Conservation (phyloP, 1,140 invertebrate species). For the Oryzaephilus surinamensis region DNA sequence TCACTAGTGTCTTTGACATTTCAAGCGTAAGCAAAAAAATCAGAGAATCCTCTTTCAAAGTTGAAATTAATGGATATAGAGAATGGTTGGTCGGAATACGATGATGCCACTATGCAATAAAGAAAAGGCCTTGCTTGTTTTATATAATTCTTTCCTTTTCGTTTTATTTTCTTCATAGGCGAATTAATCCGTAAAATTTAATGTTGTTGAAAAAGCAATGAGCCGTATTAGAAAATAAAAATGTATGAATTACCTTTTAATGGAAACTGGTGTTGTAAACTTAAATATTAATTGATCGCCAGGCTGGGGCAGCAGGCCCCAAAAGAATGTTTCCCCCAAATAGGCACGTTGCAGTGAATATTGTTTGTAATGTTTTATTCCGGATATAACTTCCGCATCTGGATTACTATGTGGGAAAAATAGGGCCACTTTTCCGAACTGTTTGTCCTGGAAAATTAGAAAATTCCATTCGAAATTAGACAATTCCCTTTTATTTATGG, state of each 20-base stretch:
- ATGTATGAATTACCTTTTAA: slow-evolving; percentile 55
- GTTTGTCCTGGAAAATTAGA: slow-evolving; percentile 63
- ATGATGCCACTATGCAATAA: no score
- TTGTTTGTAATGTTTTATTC: slow-evolving; percentile 75
- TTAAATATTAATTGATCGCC: slow-evolving; percentile 76
- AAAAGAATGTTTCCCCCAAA: slow-evolving; percentile 81
- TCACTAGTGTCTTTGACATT: no score
- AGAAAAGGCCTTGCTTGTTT: no score
- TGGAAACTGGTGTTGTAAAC: slow-evolving; percentile 61
- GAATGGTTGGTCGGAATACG: no score
- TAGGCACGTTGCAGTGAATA: slow-evolving; percentile 77
- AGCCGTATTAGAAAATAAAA: neutral
- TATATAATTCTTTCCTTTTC: no score
- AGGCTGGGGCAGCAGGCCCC: slow-evolving; percentile 77
- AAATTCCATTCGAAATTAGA: slow-evolving; percentile 4
- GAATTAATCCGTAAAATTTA: no score
- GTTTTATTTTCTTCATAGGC: no score
- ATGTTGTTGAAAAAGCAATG: no score
- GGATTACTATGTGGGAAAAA: slow-evolving; percentile 76
- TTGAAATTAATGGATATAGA: no score
- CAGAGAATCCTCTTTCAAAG: no score
- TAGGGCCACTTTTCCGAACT: slow-evolving; percentile 80
- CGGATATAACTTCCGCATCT: slow-evolving; percentile 60
- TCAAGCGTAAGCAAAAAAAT: no score
- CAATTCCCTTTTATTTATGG: no score